phyloP scores from a whole-genome alignment of 2,888 invertebrate species.

The Drosophila meridiana region DNA sequence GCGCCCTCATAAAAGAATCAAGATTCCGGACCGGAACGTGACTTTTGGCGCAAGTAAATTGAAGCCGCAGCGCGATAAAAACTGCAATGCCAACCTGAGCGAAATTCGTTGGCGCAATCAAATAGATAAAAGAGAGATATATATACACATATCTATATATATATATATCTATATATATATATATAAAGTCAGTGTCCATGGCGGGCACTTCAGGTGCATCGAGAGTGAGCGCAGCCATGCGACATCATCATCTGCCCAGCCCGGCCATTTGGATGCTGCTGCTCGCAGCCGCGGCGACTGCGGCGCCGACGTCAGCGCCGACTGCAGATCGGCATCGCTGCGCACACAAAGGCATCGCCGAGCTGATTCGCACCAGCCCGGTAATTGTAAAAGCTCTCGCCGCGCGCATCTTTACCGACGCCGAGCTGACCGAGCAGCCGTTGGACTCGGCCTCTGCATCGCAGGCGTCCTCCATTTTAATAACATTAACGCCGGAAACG shows the following conservation, averaged over 20 bases:
- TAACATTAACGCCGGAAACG: constrained; percentile 85
- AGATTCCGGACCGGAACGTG: constrained; percentile 56
- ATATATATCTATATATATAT: constrained; percentile 27
- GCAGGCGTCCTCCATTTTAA: constrained; percentile 79
- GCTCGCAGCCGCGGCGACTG: constrained; percentile 41
- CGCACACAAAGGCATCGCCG: constrained; percentile 83
- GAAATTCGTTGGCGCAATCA: constrained; percentile 59
- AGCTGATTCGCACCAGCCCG: constrained; percentile 84
- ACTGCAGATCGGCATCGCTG: constrained; percentile 69
- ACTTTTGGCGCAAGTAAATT: constrained; percentile 69
- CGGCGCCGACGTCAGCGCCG: constrained; percentile 46
- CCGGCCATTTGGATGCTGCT: constrained; percentile 51
- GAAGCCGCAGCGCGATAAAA: constrained; percentile 66
- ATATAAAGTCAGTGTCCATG: constrained; percentile 41
- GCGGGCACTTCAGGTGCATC: constrained; percentile 51
- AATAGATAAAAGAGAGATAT: constrained; percentile 53
- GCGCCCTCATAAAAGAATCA: constrained; percentile 60
- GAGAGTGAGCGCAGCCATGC: constrained; percentile 42
- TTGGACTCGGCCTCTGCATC: constrained; percentile 31
- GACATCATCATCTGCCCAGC: constrained; percentile 30
- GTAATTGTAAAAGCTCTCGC: constrained; percentile 84
- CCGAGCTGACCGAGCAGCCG: constrained; percentile 51
- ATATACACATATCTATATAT: constrained; percentile 3
- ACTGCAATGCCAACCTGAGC: constrained; percentile 72
- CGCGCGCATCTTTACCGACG: constrained; percentile 83